These are phyloP conservation scores for Neotragus moschatus DNA, from an alignment of 2,113 vertebrate species.

Conservation along the genomic window DNA sequence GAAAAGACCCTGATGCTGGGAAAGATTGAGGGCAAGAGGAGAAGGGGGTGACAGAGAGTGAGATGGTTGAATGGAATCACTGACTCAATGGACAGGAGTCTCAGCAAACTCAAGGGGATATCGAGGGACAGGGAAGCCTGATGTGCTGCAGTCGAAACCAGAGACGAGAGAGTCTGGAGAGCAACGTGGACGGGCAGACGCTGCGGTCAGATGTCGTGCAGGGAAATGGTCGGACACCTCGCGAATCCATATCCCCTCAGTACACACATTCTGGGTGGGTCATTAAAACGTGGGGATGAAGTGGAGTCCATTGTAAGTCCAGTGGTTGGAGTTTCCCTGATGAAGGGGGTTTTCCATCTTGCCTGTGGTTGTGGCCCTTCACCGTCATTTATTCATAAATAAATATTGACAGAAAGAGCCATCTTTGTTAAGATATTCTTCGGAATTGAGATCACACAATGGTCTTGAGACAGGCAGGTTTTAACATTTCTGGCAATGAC, in stretches of 20 bases:
- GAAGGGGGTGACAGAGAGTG: no score
- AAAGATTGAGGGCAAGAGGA: no score
- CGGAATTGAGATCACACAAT: not conserved
- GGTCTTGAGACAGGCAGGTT: not conserved
- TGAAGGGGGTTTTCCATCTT: not conserved
- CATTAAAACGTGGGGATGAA: not conserved
- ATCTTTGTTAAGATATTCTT: not conserved
- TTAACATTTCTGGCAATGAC: not conserved
- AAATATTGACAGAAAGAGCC: not conserved
- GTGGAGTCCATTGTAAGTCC: not conserved
- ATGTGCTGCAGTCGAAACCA: not conserved
- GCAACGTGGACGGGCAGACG: not conserved
- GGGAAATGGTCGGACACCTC: not conserved
- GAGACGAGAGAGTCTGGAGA: not conserved
- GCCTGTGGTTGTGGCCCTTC: not conserved
- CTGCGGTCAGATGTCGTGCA: fast-evolving
- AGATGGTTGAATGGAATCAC: not conserved
- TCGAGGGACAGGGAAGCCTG: not conserved
- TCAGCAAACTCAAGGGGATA: not conserved
- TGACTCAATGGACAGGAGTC: not conserved
- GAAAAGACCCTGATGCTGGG: no score
- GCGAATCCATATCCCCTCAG: not conserved
- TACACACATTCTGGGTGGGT: not conserved
- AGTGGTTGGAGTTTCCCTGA: not conserved
- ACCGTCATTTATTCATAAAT: not conserved